Evolutionary conservation across 2,113 vertebrate species (phyloP).

Genomic region (Crypturellus undulatus): DNA sequence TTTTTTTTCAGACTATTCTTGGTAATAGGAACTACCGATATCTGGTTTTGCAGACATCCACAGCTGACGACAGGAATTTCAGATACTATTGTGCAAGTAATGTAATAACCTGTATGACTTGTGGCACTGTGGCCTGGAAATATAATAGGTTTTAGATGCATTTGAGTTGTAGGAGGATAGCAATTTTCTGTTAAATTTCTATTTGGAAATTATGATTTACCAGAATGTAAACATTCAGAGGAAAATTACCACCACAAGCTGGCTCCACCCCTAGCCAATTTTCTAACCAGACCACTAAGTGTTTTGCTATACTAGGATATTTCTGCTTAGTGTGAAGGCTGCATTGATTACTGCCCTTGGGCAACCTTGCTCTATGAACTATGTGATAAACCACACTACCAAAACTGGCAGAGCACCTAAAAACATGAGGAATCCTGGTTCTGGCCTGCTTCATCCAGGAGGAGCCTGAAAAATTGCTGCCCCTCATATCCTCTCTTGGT

Average conservation of each 20-base stretch:
- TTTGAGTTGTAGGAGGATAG: neutral
- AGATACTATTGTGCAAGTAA: conserved; percentile 45
- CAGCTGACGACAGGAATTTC: conserved; percentile 41
- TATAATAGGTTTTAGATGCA: neutral
- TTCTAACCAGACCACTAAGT: neutral
- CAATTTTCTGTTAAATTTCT: neutral
- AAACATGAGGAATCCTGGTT: neutral
- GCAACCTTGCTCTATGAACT: neutral
- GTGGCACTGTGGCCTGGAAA: neutral
- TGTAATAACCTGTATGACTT: neutral
- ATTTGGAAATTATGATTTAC: neutral
- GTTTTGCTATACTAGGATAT: neutral
- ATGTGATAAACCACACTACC: neutral
- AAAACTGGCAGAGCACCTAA: neutral
- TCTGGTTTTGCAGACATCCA: conserved; percentile 58
- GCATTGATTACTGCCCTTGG: neutral
- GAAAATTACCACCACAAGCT: neutral
- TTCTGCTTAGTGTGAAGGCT: neutral
- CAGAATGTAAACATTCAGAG: neutral
- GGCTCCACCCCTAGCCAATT: neutral
- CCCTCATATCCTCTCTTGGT: neutral
- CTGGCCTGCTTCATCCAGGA: neutral
- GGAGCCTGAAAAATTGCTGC: neutral
- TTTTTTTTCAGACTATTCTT: conserved; percentile 34
- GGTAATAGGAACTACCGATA: conserved; percentile 43